phyloP scores from a whole-genome alignment of 2,888 invertebrate genomes.

The Brenthis daphne region DNA sequence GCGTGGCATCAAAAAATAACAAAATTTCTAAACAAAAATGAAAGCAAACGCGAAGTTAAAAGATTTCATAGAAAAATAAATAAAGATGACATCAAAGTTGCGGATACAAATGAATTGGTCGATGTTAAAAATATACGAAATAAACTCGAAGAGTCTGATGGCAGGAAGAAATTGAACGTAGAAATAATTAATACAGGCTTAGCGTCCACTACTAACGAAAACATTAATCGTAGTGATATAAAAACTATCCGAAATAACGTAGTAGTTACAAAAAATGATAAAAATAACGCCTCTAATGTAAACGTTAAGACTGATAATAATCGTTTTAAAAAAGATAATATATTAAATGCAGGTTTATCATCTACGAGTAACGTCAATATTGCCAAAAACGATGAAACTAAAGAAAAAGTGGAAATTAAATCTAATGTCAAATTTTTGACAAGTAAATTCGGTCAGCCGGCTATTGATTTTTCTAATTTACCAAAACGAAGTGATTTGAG shows the following conservation, averaged over 20 bases:
- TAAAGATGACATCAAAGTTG: conserved; percentile 66
- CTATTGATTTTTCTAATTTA: conserved; percentile 20
- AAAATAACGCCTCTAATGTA: conserved; percentile 1
- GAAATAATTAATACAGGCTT: conserved; percentile 83
- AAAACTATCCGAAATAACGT: conserved; percentile 23
- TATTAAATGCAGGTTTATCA: conserved; percentile 37
- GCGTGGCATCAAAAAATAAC: conserved; percentile 9
- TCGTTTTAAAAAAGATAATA: conserved; percentile 27
- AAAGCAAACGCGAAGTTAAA: conserved; percentile 42
- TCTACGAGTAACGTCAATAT: conserved; percentile 39
- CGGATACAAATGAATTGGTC: conserved; percentile 44
- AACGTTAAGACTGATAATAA: conserved; percentile 9
- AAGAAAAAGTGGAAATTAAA: conserved; percentile 1
- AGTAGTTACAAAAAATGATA: conserved; percentile 9
- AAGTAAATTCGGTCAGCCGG: conserved; percentile 31
- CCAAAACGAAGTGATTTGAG: conserved; percentile 30
- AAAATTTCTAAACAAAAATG: conserved; percentile 18
- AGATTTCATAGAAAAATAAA: conserved; percentile 59
- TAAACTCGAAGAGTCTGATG: conserved; percentile 18
- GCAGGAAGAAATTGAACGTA: conserved; percentile 54
- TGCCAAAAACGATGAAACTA: conserved; percentile 10
- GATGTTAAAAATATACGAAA: conserved; percentile 23
- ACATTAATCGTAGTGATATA: conserved; percentile 50
- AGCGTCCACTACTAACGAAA: conserved; percentile 85
- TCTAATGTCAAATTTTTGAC: conserved; percentile 32